Base-by-base conservation (phyloP, 2,113 vertebrate genomes). In the Cryptomyrus ogoouensis region DNA sequence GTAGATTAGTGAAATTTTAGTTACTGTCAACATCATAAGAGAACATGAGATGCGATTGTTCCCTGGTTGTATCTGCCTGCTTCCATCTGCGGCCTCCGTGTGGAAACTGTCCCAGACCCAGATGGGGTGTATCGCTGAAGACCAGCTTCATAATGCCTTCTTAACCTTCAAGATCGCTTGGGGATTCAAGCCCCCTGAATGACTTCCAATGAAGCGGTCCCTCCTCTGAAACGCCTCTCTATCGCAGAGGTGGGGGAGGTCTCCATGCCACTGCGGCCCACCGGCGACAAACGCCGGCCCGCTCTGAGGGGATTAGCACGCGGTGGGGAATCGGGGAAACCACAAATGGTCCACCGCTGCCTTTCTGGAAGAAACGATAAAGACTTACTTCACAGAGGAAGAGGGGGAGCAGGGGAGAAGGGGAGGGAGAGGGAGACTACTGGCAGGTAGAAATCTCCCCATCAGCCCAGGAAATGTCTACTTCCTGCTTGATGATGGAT, bases 11-110 rank as follows among this genome's bases (percentile, higher is more conserved):
- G 35, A 98, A 98, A 98, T 99, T 99, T 99, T 98, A 99, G 97
- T 97, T 97, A 97, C 98, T 98, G 98, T 99, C 98, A 99, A 99
- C 98, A 99, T 98, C 98, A 98, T 99, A 99, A 98, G 98, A 99
- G 99, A 99, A 99, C 98, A 99, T 98, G 47, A 99, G 99, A 99
- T 97, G 98, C 96, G 97, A 98, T 98, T 99, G 97, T 98, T 99
- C 97, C 94, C 95, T 94, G 95, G 95, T 95, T 98, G 99, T 99
- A 99, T 99, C 98, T 98, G 95, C 96, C 96, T 96, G 97, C 97
- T 98, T 99, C 97, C 98, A 99, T 99, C 98, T 99, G 98, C 97
- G 98, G 97, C 97, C 97, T 97, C 97, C 97, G 98, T 99, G 98
- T 98, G 97, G 99, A 98, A 99, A 98, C 98, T 97, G 98, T 98